Conservation (phyloP, 2,797 vertebrate genomes). For the Heteromormyrus szaboi region DNA sequence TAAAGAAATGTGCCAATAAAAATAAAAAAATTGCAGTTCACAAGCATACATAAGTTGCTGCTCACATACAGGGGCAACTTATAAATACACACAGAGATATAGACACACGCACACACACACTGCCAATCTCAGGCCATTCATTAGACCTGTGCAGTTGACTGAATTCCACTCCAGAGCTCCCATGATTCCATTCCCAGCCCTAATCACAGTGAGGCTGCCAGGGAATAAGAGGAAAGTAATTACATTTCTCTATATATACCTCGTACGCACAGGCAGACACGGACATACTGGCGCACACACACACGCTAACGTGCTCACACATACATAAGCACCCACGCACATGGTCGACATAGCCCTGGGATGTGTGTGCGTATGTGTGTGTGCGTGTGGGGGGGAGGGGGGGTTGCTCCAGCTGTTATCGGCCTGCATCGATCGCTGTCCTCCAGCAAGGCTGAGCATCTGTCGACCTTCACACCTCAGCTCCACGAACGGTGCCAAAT, state of each 20-base stretch:
- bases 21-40: background rate
- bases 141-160: background rate
- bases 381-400: background rate
- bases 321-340: constrained; percentile 2
- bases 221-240: constrained; percentile 10
- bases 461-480: background rate
- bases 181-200: background rate
- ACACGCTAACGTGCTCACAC: background rate
- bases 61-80: background rate
- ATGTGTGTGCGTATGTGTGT: background rate
- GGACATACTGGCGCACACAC: background rate
- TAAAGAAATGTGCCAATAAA: background rate
- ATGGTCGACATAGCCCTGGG: background rate
- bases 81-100: background rate
- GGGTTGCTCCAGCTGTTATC: background rate
- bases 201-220: background rate
- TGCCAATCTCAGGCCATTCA: background rate
- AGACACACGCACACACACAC: background rate
- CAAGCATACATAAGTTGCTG: background rate
- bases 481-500: background rate
- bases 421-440: background rate
- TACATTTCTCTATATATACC: constrained; percentile 11
- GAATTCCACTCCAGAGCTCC: background rate
- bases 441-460: background rate
- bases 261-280: background rate